phyloP scores from a whole-genome alignment of 2,888 invertebrate species.

The Tanytarsus gracilentus region DNA sequence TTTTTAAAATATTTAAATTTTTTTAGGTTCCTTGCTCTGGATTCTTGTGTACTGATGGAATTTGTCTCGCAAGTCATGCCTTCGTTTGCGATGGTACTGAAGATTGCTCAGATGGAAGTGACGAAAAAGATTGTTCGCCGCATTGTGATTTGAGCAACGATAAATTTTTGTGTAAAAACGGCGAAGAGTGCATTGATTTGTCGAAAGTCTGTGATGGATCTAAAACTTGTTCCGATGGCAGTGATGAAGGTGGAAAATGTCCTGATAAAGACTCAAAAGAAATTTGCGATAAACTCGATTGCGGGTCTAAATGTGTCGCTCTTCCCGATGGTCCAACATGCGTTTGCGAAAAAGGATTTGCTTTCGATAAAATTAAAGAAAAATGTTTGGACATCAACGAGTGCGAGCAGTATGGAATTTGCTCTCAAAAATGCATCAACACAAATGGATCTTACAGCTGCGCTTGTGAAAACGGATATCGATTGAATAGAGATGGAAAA shows the following conservation, averaged over 20 bases:
- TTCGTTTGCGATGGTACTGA: slow-evolving; percentile 50
- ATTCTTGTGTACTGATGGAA: slow-evolving; percentile 52
- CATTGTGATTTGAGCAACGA: slow-evolving; percentile 1
- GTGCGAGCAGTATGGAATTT: slow-evolving; percentile 53
- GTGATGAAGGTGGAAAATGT: slow-evolving; percentile 49
- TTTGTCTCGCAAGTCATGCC: slow-evolving; percentile 45
- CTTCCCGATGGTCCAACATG: slow-evolving; percentile 49
- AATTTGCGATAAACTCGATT: slow-evolving; percentile 35
- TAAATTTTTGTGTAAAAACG: slow-evolving; percentile 3
- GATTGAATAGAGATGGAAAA: slow-evolving; percentile 45
- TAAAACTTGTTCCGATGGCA: slow-evolving; percentile 51
- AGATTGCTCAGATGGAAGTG: slow-evolving; percentile 45
- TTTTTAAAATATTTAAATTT: not conserved
- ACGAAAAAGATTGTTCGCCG: slow-evolving; percentile 38
- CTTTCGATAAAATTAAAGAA: slow-evolving; percentile 33
- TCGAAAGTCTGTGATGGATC: slow-evolving; percentile 60
- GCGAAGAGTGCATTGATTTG: slow-evolving; percentile 51
- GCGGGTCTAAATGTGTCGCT: slow-evolving; percentile 39
- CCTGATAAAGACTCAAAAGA: slow-evolving; percentile 33
- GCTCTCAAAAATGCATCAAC: slow-evolving; percentile 62
- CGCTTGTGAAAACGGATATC: slow-evolving; percentile 52
- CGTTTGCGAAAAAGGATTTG: slow-evolving; percentile 47
- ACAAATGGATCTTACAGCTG: slow-evolving; percentile 52
- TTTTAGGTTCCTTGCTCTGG: slow-evolving; percentile 47
- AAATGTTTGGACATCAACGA: slow-evolving; percentile 52